Conservation (phyloP, 2,113 vertebrate species). For the Crypturellus undulatus region DNA sequence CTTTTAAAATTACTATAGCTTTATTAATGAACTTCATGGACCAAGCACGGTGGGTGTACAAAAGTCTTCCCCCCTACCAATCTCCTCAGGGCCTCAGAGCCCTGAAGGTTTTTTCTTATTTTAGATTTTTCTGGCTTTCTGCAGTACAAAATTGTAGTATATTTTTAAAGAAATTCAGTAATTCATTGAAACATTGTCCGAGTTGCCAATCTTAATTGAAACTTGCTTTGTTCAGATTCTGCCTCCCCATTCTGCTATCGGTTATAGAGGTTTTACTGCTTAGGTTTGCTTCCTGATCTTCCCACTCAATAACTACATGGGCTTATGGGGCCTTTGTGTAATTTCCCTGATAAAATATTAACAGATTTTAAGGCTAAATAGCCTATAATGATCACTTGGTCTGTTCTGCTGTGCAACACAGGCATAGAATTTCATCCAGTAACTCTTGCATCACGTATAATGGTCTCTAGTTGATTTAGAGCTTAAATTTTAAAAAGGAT, state of each 20-base stretch:
- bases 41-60: fast-evolving
- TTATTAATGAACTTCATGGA: neutral
- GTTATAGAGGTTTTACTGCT: neutral
- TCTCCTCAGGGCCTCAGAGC: neutral
- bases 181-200: neutral
- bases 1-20: neutral
- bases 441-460: neutral
- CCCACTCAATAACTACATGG: fast-evolving
- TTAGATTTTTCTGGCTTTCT: neutral
- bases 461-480: neutral
- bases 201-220: neutral
- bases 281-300: neutral
- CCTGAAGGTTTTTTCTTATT: neutral
- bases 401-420: neutral
- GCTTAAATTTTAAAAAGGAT: neutral
- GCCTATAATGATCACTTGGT: neutral
- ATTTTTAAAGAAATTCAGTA: neutral
- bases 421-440: neutral
- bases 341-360: neutral
- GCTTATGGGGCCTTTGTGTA: neutral
- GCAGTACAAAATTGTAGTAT: neutral
- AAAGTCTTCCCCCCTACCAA: fast-evolving
- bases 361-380: neutral
- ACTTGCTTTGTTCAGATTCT: neutral
- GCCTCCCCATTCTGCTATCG: neutral